Percentiles rank a stretch among this genome's conserved stretches.
phyloP scores from a whole-genome alignment of 2,113 vertebrate genomes.

The Neofelis nebulosa region DNA sequence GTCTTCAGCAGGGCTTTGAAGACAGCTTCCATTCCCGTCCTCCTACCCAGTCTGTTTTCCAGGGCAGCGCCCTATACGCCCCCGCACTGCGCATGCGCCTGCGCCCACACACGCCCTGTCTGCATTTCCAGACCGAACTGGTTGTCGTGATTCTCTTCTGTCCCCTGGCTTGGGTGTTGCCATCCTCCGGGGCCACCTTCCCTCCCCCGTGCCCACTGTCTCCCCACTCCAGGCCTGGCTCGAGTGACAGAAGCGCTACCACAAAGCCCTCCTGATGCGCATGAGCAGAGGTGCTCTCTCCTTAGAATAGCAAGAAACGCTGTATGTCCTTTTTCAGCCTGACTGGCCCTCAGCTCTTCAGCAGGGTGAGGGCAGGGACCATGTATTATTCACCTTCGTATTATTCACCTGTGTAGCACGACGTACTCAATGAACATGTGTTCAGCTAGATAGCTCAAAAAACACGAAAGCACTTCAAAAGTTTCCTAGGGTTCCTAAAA shows the following conservation, averaged over 20 bases:
- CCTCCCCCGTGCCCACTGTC: neutral
- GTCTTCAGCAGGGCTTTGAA: neutral
- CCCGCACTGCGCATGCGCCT: too few relatives aligned
- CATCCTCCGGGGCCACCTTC: neutral
- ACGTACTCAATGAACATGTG: neutral
- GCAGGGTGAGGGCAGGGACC: neutral
- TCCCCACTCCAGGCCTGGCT: neutral
- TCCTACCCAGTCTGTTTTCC: neutral
- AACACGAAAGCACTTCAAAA: neutral
- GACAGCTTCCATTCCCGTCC: rapidly evolving
- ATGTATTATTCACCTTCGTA: neutral
- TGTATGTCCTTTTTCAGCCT: neutral
- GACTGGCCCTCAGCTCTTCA: neutral
- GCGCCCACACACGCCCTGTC: too few relatives aligned
- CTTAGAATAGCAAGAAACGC: neutral
- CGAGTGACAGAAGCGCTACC: neutral
- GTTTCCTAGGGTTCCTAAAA: neutral
- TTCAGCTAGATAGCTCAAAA: neutral
- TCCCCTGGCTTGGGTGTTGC: neutral
- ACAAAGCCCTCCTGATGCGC: neutral
- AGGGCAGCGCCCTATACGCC: neutral
- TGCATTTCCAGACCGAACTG: neutral
- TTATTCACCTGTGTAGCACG: neutral
- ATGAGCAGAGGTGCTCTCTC: neutral
- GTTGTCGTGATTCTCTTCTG: neutral